Conservation (phyloP, 1,140 invertebrate species). For the Drosophila prosaltans region DNA sequence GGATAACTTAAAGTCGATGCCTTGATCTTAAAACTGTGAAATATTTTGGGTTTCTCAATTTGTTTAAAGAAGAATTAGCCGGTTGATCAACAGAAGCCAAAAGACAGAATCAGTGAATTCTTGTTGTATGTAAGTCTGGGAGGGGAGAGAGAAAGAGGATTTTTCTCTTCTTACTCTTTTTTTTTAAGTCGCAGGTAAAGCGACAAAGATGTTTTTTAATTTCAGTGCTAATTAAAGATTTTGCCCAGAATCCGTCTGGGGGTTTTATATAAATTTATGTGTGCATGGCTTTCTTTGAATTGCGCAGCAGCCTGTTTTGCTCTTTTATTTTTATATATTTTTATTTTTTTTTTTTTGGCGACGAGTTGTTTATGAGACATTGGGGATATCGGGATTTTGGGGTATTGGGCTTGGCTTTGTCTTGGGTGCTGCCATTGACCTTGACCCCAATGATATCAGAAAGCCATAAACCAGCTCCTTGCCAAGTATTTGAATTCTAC, state of each 20-base stretch:
- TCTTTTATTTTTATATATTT: neutral
- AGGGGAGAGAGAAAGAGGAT: neutral
- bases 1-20: neutral
- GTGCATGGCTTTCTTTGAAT: constrained; percentile 72
- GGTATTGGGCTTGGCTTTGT: constrained; percentile 25
- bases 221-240: constrained; percentile 74
- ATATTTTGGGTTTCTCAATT: constrained; percentile 31
- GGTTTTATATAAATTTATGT: constrained; percentile 51
- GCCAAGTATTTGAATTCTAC: constrained; percentile 36
- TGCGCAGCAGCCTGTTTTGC: constrained; percentile 48
- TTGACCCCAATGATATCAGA: constrained; percentile 71
- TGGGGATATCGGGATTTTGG: constrained; percentile 28
- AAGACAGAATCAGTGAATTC: constrained; percentile 2
- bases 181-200: constrained; percentile 27
- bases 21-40: neutral
- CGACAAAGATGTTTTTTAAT: constrained; percentile 40
- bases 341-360: neutral
- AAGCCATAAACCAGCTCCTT: constrained; percentile 46
- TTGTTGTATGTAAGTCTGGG: constrained; percentile 45
- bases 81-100: constrained; percentile 44
- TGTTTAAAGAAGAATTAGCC: constrained; percentile 77
- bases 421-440: constrained; percentile 43
- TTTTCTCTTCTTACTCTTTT: neutral
- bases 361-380: constrained; percentile 8
- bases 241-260: constrained; percentile 32